Evolutionary conservation across 2,113 vertebrate species (phyloP), one percentile per base, ranked within the genome.

Genomic region (Phyllostomus hastatus): DNA sequence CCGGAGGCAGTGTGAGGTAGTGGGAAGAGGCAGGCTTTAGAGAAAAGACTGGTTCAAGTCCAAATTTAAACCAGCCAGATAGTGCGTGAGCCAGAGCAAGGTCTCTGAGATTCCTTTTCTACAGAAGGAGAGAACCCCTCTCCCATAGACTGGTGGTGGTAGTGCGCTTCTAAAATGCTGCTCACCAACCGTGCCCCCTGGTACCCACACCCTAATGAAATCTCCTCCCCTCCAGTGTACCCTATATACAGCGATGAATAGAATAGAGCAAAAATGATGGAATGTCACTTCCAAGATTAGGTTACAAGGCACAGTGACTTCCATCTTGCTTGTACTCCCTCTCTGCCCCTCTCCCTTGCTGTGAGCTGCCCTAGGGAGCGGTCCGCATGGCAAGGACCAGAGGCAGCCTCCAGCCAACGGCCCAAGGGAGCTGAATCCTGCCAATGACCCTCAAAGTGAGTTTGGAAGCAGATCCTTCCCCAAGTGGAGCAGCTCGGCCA

Each of bases 1-100:
- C 14, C 0, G 2, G 85, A 38, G 35, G 48, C 54, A 72, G 46
- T 0, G 0, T 22, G 75, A 61, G 26, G 14, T 22, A 26, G 22
- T 5, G 12, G 59, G 31, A 59, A 84, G 69, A 89, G 31, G 43
- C 22, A 48, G 33, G 38, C 54, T 91, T 96, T 46, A 88, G 78
- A 88, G 72, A 82, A 88, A 88, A 92, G 46, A 66, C 10, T 4
- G 2, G 43, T 70, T 90, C 61, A 52, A 31, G 41, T 64, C 46
- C 57, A 64, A 64, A 64, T 83, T 46, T 61, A 52, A 83, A 83
- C 38, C 38, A 10, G 67, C 85, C 83, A 35, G 24, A 26, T 0
- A 3, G 16, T n/a, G 3, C 82, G 22, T 52, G 72, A 92, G n/a
- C 43, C 85, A 43, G 31, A 72, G 46, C 15, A 85, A 26, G 83